Base-by-base conservation (phyloP, 2,888 invertebrate genomes). In the Ferdinandea cuprea region DNA sequence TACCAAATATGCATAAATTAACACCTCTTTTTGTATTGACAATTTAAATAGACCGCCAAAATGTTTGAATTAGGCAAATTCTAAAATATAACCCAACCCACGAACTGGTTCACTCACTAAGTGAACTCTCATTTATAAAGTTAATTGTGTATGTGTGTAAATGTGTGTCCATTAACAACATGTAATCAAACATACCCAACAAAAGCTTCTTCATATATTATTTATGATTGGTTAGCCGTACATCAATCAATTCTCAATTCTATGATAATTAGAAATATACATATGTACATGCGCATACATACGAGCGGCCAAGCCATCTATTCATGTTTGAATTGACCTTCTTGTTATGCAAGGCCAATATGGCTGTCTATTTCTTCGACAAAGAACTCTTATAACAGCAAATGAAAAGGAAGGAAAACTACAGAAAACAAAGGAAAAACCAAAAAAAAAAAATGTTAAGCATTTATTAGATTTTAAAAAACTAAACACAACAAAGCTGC, bases 241-340 rank as follows among this genome's bases (percentile, higher is more conserved):
- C 58, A 58, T 61, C 42, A 61, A 50, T 61, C 50, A 59, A 59
- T 50, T 71, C 50, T 50, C 71, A 40, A 50, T 50, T 32, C 32
- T 15, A 59, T 30, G 42, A 71, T 71, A 71, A 71, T 71, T 59
- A 40, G 1, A 48, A 37, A 48, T 13, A 37, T 48, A 46, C 46
- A 19, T 25, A 52, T 17, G 7, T 32, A 9, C 52, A 50, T 25
- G 32, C 28, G n/a, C 28, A 30, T 28, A 59, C 44, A 44, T 32
- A 30, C 13, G 17, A 8, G 21, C 8, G 15, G 30, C 7, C n/a
- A n/a, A n/a, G 30, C 8, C 4, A 2, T 28, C n/a, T n/a, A 11
- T 63, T 35, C 30, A 59, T 32, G 37, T 48, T 48, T 11, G 5
- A 66, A 17, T 40, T 66, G 59, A 52, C 50, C 71, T 50, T 69